Conservation (phyloP, 2,113 vertebrate genomes). For the Anarrhichthys ocellatus region DNA sequence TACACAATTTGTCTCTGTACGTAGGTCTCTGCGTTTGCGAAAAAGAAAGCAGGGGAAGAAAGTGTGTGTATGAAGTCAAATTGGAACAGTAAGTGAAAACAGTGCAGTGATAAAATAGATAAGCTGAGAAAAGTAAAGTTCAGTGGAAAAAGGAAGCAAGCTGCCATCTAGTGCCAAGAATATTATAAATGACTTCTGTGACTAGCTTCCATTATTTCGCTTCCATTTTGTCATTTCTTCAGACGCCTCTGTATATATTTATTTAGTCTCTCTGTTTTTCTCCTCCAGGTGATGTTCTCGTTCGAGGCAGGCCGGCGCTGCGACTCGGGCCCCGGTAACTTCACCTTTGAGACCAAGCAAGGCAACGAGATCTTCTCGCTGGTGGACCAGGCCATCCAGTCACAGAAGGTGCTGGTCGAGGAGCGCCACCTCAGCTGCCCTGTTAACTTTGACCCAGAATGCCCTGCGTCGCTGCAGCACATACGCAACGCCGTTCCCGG, state of each 20-base stretch:
- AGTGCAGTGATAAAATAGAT: background rate
- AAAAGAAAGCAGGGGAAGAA: background rate
- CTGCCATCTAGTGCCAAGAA: conserved; percentile 1
- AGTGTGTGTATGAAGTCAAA: background rate
- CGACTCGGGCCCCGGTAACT: conserved; percentile 94
- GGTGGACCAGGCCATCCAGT: conserved; percentile 92
- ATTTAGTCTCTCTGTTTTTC: conserved; percentile 7
- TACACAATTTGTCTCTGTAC: too few relatives aligned
- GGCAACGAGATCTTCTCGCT: conserved; percentile 95
- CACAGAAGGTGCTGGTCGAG: conserved; percentile 89
- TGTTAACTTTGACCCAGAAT: conserved; percentile 74
- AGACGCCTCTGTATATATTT: background rate
- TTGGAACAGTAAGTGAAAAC: background rate
- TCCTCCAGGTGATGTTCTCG: conserved; percentile 94
- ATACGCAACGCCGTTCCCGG: conserved; percentile 69
- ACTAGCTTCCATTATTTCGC: conserved; percentile 24
- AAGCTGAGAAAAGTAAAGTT: conserved; percentile 14
- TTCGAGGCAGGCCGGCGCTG: conserved; percentile 97
- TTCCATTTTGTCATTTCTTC: conserved; percentile 18
- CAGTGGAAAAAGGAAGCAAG: conserved; percentile 41
- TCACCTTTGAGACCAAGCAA: conserved; percentile 97
- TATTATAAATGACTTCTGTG: conserved; percentile 28
- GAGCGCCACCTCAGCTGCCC: conserved; percentile 83
- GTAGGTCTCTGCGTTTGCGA: background rate
- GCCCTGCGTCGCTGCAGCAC: conserved; percentile 67